Evolutionary conservation across 2,113 vertebrate species (phyloP).

Genomic region (Perognathus longimembris): DNA sequence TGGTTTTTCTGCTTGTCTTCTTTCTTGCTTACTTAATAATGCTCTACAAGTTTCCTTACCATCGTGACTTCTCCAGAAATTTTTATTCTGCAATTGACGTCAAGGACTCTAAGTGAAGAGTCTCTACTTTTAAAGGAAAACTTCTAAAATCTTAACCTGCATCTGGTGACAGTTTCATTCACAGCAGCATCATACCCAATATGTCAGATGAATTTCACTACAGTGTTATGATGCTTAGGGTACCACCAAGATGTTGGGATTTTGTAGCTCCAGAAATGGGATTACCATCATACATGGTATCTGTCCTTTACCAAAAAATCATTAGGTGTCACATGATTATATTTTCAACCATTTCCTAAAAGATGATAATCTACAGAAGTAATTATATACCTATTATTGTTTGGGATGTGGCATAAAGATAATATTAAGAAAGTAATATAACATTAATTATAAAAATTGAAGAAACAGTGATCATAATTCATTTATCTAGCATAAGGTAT

Average conservation of each 20-base stretch:
- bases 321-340: not conserved
- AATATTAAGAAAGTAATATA: not conserved
- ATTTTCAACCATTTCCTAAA: slow-evolving; percentile 43
- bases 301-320: not conserved
- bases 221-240: not conserved
- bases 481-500: slow-evolving; percentile 5
- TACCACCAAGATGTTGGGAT: not conserved
- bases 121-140: no score
- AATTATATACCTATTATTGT: not conserved
- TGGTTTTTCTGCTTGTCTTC: no score
- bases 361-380: slow-evolving; percentile 15
- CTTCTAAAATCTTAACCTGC: no score
- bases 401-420: not conserved
- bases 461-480: not conserved
- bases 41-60: no score
- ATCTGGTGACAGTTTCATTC: not conserved
- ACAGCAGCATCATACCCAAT: not conserved
- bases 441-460: slow-evolving; percentile 45
- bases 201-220: not conserved
- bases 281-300: not conserved
- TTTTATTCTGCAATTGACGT: no score
- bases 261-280: not conserved
- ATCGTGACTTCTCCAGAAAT: no score
- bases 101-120: no score
- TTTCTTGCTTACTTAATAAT: no score